Evolutionary conservation across 2,888 invertebrate genomes (phyloP).

Genomic region (Siphlonurus alternatus): DNA sequence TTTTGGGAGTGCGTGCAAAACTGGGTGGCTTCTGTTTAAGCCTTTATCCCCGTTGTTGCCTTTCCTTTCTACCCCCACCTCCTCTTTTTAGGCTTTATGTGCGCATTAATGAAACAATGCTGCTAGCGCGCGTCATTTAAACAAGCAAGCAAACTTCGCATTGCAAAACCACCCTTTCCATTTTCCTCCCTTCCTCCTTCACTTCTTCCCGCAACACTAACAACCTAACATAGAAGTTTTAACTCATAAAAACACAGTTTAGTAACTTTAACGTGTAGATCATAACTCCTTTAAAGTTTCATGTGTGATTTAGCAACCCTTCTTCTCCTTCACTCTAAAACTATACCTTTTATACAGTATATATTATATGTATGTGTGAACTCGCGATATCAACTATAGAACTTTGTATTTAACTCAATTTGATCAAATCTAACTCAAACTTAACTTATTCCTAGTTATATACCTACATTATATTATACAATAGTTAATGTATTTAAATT

Average conservation of each 20-base stretch:
- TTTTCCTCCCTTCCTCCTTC: no score
- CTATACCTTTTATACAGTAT: neutral
- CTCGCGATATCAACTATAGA: neutral
- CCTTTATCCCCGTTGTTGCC: no score
- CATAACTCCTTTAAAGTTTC: neutral
- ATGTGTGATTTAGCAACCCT: neutral
- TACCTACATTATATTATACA: no score
- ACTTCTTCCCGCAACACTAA: neutral
- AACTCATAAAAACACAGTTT: neutral
- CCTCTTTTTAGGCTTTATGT: neutral
- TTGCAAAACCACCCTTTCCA: neutral
- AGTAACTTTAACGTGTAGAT: neutral
- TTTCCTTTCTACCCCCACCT: neutral
- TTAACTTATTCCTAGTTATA: neutral
- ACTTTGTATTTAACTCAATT: neutral
- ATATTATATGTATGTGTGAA: neutral
- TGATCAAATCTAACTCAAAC: neutral
- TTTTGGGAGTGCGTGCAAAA: no score
- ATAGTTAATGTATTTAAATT: no score
- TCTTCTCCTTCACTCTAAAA: neutral
- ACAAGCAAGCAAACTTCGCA: neutral
- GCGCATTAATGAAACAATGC: neutral
- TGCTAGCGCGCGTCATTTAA: neutral
- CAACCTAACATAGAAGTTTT: neutral
- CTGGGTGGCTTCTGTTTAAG: no score